phyloP scores from a whole-genome alignment of 2,888 invertebrate genomes.

The Chalcis sispes region DNA sequence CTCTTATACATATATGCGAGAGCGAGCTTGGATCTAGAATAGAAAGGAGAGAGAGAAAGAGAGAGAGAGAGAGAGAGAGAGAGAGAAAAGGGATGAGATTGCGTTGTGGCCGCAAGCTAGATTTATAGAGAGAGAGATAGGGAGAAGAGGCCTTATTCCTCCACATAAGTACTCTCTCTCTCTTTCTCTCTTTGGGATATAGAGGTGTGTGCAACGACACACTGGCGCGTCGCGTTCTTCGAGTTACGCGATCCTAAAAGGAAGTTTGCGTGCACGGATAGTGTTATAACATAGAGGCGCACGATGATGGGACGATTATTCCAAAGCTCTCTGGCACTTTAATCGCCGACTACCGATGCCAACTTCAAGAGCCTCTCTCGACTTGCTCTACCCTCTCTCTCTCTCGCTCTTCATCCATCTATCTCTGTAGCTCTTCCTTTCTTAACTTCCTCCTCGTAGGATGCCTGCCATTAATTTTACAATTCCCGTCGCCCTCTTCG shows the following conservation, averaged over 20 bases:
- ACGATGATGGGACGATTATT: too few relatives aligned
- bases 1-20: too few relatives aligned
- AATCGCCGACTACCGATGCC: too few relatives aligned
- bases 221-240: slow-evolving; percentile 21
- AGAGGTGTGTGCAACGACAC: too few relatives aligned
- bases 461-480: background rate
- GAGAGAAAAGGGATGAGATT: slow-evolving; percentile 45
- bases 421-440: background rate
- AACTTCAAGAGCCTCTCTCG: background rate
- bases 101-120: slow-evolving; percentile 41
- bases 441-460: background rate
- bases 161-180: too few relatives aligned
- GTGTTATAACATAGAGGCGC: too few relatives aligned
- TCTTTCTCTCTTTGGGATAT: too few relatives aligned
- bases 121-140: slow-evolving; percentile 52
- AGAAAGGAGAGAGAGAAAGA: background rate
- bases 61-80: background rate
- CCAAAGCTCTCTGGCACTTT: too few relatives aligned
- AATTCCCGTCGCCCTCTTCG: background rate
- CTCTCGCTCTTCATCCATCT: background rate
- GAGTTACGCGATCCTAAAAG: slow-evolving; percentile 6
- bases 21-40: background rate
- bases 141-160: background rate
- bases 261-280: slow-evolving; percentile 33
- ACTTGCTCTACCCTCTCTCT: slow-evolving; percentile 24